phyloP scores from a whole-genome alignment of 2,797 vertebrate genomes.

The Tangara arthus region DNA sequence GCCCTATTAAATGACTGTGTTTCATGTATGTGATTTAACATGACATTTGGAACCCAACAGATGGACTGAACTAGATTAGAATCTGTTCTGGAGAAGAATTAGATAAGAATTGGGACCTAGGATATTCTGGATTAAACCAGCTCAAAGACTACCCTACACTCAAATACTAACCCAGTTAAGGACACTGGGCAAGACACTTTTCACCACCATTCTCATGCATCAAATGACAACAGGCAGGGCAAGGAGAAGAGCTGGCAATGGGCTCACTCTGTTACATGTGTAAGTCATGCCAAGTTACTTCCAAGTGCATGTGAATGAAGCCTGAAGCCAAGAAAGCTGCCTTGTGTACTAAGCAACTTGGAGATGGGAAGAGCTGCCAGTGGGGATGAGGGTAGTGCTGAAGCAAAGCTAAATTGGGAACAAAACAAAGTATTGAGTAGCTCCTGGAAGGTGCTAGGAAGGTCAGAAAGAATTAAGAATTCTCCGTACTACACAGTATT shows the following conservation, averaged over 20 bases:
- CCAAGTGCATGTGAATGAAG: not conserved
- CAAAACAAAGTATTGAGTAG: not conserved
- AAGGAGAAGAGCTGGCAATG: not conserved
- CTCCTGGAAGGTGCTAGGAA: not conserved
- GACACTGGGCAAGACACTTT: not conserved
- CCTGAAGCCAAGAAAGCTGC: not conserved
- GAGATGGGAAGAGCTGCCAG: not conserved
- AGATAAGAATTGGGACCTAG: not conserved
- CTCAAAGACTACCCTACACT: not conserved
- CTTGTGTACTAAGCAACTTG: not conserved
- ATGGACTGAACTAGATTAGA: not conserved
- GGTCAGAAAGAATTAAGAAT: not conserved
- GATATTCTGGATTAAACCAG: not conserved
- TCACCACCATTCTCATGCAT: not conserved
- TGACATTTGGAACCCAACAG: not conserved
- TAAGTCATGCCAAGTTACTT: not conserved
- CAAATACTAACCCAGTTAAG: not conserved
- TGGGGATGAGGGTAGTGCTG: not conserved
- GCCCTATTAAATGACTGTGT: not conserved
- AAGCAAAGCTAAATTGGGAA: not conserved
- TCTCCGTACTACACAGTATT: not conserved
- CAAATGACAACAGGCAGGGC: not conserved
- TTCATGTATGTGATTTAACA: not conserved
- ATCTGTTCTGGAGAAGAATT: not conserved
- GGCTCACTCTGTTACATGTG: not conserved